Percentiles rank a stretch among this genome's conserved stretches.
phyloP scores from a whole-genome alignment of 2,797 vertebrate species.

The Sciurus vulgaris region DNA sequence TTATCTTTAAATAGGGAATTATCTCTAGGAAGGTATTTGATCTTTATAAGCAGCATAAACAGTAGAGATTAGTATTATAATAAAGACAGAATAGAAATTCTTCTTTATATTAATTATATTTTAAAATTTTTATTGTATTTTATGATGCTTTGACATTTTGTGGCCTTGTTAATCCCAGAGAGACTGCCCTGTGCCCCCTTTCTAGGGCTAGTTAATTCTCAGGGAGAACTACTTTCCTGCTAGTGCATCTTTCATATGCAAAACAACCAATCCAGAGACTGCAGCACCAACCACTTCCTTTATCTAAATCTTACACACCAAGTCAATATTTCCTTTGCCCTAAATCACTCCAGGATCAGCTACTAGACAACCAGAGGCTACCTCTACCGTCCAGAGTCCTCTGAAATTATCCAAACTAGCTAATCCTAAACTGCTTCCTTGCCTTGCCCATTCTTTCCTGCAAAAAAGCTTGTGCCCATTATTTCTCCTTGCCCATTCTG shows the following conservation, averaged over 20 bases:
- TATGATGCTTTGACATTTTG: conserved; percentile 15
- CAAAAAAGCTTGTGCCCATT: not conserved
- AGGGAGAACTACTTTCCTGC: not conserved
- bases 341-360: not conserved
- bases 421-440: not conserved
- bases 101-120: not conserved
- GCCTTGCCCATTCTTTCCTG: not conserved
- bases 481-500: not conserved
- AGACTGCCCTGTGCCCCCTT: not conserved
- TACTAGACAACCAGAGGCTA: not conserved
- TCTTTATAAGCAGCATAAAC: conserved; percentile 11
- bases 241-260: not conserved
- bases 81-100: conserved; percentile 25
- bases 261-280: conserved; percentile 10
- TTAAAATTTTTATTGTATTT: not conserved
- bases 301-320: not conserved
- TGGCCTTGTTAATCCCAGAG: not conserved
- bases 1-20: conserved; percentile 26
- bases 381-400: not conserved
- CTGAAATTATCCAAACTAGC: not conserved
- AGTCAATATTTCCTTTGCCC: not conserved
- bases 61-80: not conserved
- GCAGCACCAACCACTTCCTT: not conserved
- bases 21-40: conserved; percentile 6
- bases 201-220: not conserved